Percentiles rank a stretch among this genome's conserved stretches.
Conservation (phyloP, 2,888 invertebrate genomes). For the Julus scanicus region DNA sequence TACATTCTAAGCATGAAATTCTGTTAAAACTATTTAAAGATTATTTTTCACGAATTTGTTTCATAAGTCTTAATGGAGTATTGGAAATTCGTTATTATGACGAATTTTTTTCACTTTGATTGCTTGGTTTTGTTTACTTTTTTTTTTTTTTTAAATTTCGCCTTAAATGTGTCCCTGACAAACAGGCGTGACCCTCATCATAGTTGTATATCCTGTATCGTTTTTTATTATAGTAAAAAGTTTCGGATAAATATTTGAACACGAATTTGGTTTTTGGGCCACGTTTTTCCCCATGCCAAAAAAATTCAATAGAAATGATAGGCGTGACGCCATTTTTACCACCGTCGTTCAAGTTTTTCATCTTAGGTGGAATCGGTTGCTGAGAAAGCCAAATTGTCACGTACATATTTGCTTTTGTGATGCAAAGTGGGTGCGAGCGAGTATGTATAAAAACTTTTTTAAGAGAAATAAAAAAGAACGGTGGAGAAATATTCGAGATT, state of each 20-base stretch:
- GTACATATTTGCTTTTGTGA: slow-evolving; percentile 30
- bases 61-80: too few species aligned
- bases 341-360: neutral
- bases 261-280: neutral
- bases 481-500: slow-evolving; percentile 1
- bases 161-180: neutral
- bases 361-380: neutral
- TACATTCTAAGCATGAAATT: too few species aligned
- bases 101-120: too few species aligned
- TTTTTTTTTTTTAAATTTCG: too few species aligned
- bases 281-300: neutral
- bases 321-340: neutral
- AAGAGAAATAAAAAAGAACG: neutral
- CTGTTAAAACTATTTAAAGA: too few species aligned
- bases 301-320: neutral
- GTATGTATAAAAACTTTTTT: neutral
- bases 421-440: neutral
- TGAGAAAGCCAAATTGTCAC: slow-evolving; percentile 14
- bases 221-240: neutral
- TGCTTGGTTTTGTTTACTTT: too few species aligned
- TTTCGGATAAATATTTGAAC: slow-evolving; percentile 11
- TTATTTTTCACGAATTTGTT: too few species aligned
- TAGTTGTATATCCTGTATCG: neutral
- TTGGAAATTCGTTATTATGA: too few species aligned
- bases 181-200: neutral